These are phyloP conservation scores for Nasonia longicornis DNA, from an alignment of 1,140 invertebrate genomes.

Conservation along the genomic window DNA sequence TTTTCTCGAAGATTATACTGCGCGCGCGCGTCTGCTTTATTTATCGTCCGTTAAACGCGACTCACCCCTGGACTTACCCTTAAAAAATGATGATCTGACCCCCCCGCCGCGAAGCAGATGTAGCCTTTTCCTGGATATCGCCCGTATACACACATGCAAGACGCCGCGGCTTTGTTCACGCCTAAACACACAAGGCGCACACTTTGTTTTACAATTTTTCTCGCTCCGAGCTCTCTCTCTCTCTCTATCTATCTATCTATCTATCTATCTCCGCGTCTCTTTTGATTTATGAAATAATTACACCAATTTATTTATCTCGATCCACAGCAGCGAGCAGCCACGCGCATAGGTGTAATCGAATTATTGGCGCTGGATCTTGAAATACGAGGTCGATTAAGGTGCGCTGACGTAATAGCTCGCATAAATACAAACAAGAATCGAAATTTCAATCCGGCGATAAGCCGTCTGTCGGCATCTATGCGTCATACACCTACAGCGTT, in stretches of 20 bases:
- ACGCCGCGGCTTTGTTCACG: conserved; percentile 10
- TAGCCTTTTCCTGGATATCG: conserved; percentile 48
- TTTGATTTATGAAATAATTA: conserved; percentile 30
- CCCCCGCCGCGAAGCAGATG: conserved; percentile 55
- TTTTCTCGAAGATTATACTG: conserved; percentile 37
- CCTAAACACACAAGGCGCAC: not conserved
- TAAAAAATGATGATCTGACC: conserved; percentile 55
- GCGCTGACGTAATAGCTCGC: not conserved
- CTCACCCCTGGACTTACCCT: conserved; percentile 49
- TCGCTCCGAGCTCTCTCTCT: not conserved
- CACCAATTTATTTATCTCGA: conserved; percentile 10
- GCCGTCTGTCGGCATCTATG: conserved; percentile 22
- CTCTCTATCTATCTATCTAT: not conserved
- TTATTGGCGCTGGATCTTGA: not conserved
- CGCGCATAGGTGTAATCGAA: not conserved
- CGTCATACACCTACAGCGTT: not conserved
- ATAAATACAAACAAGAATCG: not conserved
- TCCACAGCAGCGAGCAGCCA: too few relatives aligned
- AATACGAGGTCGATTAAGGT: not conserved
- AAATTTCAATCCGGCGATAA: conserved; percentile 13
- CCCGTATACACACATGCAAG: not conserved
- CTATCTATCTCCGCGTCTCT: not conserved
- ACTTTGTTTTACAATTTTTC: conserved; percentile 11
- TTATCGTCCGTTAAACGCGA: conserved; percentile 46
- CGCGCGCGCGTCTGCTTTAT: not conserved